Evolutionary conservation across 2,797 vertebrate genomes (phyloP).

Genomic region (Macrochelys suwanniensis): DNA sequence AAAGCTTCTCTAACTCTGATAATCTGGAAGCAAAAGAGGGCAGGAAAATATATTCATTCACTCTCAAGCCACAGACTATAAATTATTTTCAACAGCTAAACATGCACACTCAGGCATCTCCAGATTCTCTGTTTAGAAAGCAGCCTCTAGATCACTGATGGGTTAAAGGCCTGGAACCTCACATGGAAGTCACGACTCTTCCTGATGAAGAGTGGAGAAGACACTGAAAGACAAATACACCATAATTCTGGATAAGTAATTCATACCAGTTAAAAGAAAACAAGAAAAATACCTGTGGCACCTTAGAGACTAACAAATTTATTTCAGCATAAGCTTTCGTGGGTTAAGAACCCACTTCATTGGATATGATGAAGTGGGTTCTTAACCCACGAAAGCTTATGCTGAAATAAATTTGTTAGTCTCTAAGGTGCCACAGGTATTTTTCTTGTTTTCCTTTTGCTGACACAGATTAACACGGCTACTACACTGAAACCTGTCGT

Average conservation of each 20-base stretch:
- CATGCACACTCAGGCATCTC: slow-evolving; percentile 79
- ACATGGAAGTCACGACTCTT: slow-evolving; percentile 81
- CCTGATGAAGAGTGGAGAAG: slow-evolving; percentile 83
- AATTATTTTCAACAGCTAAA: slow-evolving; percentile 80
- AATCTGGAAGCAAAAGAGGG: slow-evolving; percentile 68
- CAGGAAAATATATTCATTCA: slow-evolving; percentile 83
- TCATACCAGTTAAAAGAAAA: slow-evolving; percentile 20
- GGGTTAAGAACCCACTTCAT: too few species aligned
- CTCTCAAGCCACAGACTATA: slow-evolving; percentile 75
- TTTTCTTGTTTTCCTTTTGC: too few species aligned
- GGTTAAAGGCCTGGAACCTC: slow-evolving; percentile 85
- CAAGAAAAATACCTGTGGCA: too few species aligned
- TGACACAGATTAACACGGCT: too few species aligned
- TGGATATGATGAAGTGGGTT: too few species aligned
- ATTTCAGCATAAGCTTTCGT: too few species aligned
- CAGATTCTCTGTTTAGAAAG: slow-evolving; percentile 83
- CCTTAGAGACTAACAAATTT: too few species aligned
- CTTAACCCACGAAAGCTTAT: too few species aligned
- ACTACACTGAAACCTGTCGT: too few species aligned
- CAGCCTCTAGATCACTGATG: slow-evolving; percentile 84
- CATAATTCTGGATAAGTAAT: slow-evolving; percentile 82
- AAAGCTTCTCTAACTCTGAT: slow-evolving; percentile 71
- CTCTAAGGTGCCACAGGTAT: too few species aligned
- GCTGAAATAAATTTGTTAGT: too few species aligned
- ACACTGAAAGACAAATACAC: slow-evolving; percentile 87